These are phyloP conservation scores for Bos taurus DNA, from an alignment of 2,113 vertebrate species.

Conservation along the genomic window DNA sequence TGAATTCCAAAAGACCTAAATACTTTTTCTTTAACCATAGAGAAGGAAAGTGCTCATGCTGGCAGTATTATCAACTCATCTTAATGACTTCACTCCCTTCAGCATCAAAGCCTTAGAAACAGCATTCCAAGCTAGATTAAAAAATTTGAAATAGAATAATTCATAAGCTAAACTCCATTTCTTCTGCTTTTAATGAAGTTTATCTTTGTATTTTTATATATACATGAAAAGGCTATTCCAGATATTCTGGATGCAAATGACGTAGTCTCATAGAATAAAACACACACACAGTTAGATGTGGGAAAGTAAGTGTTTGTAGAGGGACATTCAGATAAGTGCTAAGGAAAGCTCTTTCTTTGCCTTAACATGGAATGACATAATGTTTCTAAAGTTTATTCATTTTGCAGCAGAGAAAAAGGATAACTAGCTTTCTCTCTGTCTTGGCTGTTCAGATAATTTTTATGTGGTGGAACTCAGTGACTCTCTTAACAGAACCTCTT, in stretches of 20 bases:
- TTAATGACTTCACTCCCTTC: constrained; percentile 40
- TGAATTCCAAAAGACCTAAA: constrained; percentile 27
- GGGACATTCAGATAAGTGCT: neutral
- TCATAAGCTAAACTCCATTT: constrained; percentile 55
- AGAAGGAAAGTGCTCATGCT: neutral
- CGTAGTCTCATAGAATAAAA: neutral
- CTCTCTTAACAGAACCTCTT: neutral
- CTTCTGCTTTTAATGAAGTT: constrained; percentile 47
- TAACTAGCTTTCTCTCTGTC: neutral
- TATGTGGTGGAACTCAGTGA: neutral
- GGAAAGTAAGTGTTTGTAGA: neutral
- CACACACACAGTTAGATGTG: neutral
- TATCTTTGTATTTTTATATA: neutral
- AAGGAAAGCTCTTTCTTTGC: neutral
- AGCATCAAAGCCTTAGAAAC: constrained; percentile 42
- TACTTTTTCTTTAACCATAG: neutral
- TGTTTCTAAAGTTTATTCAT: neutral
- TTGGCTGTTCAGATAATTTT: neutral
- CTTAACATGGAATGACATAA: neutral
- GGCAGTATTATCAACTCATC: neutral
- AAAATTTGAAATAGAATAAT: constrained; percentile 53
- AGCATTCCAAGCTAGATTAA: constrained; percentile 8
- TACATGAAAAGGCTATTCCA: neutral
- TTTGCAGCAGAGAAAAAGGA: neutral
- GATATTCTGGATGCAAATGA: neutral